Evolutionary conservation across 2,113 vertebrate genomes (phyloP).

Genomic region (Brachyistius frenatus): DNA sequence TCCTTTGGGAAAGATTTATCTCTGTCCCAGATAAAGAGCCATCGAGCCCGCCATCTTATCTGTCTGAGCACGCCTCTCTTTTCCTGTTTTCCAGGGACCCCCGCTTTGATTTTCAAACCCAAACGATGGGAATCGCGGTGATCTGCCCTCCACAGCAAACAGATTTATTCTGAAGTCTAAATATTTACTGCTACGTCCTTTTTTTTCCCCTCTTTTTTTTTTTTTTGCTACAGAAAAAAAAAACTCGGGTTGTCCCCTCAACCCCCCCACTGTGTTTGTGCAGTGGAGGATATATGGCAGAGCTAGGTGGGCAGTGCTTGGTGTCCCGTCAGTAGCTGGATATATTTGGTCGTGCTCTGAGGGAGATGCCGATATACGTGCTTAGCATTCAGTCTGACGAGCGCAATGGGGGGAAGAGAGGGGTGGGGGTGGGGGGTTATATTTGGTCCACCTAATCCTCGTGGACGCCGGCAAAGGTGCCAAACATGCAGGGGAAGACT

Average conservation of each 20-base stretch:
- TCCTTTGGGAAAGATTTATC: constrained; percentile 29
- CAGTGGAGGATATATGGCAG: constrained; percentile 43
- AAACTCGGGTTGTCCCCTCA: no score
- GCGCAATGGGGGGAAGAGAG: background rate
- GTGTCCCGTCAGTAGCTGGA: constrained; percentile 32
- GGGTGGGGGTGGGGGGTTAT: constrained; percentile 20
- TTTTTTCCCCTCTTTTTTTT: no score
- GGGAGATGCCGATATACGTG: constrained; percentile 25
- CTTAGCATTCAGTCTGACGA: constrained; percentile 2
- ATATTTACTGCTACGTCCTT: background rate
- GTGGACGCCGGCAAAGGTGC: constrained; percentile 33
- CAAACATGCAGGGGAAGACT: constrained; percentile 20
- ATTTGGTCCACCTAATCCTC: constrained; percentile 56
- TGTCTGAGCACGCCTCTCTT: background rate
- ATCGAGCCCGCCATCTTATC: constrained; percentile 10
- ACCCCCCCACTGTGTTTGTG: constrained; percentile 6
- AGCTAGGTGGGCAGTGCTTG: constrained; percentile 43
- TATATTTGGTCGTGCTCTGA: constrained; percentile 54
- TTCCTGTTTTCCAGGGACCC: background rate
- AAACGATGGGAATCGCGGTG: constrained; percentile 14
- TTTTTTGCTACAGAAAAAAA: no score
- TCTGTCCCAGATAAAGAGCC: constrained; percentile 47
- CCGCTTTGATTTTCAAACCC: constrained; percentile 3
- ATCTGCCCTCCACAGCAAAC: constrained; percentile 4
- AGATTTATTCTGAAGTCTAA: background rate